phyloP scores from a whole-genome alignment of 2,888 invertebrate species.

The Corythucha ciliata region DNA sequence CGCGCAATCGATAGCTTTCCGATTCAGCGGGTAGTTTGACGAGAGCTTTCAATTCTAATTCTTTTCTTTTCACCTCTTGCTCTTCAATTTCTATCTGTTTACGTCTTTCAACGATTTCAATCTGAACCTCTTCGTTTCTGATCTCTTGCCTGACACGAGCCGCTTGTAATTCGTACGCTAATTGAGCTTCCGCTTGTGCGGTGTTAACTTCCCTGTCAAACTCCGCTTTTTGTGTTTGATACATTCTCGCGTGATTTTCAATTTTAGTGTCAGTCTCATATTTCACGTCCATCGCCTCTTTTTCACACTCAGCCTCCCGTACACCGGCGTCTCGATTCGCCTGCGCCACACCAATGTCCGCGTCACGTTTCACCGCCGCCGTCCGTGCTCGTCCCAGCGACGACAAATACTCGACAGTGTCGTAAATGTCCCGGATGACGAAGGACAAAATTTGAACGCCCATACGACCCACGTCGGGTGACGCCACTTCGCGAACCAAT shows the following conservation, averaged over 20 bases:
- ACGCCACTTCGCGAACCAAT: constrained; percentile 89
- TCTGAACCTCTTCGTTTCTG: constrained; percentile 93
- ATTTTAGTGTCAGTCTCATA: constrained; percentile 92
- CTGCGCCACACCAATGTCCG: constrained; percentile 85
- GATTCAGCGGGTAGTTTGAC: constrained; percentile 90
- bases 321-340: constrained; percentile 93
- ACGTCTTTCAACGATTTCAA: constrained; percentile 87
- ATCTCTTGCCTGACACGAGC: constrained; percentile 91
- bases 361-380: constrained; percentile 84
- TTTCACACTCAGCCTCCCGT: constrained; percentile 92
- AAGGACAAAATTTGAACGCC: constrained; percentile 97
- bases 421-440: constrained; percentile 96
- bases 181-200: constrained; percentile 90
- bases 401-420: constrained; percentile 89
- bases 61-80: constrained; percentile 84
- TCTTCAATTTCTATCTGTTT: constrained; percentile 93
- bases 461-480: constrained; percentile 97
- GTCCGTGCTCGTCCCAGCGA: constrained; percentile 87
- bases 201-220: constrained; percentile 96
- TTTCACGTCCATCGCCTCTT: constrained; percentile 89
- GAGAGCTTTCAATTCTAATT: constrained; percentile 77
- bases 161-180: constrained; percentile 92
- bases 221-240: constrained; percentile 86
- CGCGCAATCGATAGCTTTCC: constrained; percentile 79
- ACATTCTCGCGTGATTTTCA: constrained; percentile 85